Evolutionary conservation across 2,797 vertebrate genomes (phyloP), one percentile per base, ranked within the genome.

Genomic region (Smutsia gigantea): DNA sequence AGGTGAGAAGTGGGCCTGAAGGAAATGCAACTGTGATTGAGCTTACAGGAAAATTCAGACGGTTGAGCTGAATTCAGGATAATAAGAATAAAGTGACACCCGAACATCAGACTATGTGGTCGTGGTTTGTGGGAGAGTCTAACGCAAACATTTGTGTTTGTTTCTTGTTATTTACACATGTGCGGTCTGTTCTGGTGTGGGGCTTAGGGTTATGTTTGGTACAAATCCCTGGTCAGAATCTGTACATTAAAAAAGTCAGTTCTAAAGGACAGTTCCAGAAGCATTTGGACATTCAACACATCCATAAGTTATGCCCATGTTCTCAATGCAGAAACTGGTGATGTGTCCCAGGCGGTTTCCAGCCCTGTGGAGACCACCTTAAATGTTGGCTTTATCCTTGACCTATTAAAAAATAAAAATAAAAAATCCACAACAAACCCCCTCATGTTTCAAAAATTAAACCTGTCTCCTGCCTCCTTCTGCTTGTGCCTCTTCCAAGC

Each of bases 1-100:
- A 7, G 72, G 72, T n/a, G 72, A 51, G 29, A 6, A 31, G 59
- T 81, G 93, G 37, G 68, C 61, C 94, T n/a, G 46, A 96, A 95
- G 72, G 63, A 82, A 49, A 94, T 12, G 55, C 53, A 77, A 17
- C 86, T 95, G 29, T 75, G 14, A 88, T 61, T 85, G 74, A 64
- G 31, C 90, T 72, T 79, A 63, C 0, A 79, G 83, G 84, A 49
- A 77, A 69, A 64, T 27, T 18, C 53, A 53, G 49, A 39, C 9
- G 51, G 25, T 53, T 71, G 39, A 49, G 23, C 3, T 46, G 39
- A 49, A n/a, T n/a, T 68, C 53, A 19, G 63, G 4, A 2, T 17
- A 42, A 31, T 34, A 63, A 37, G 19, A 78, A 23, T 4, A 57
- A 61, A 39, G 37, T 0, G 8, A 46, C 17, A 66, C 72, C 27